A percentile compares a stretch with the other conserved stretches of the same genome.
Evolutionary conservation across 2,888 invertebrate genomes (phyloP).

Genomic region (Norana najaformis): DNA sequence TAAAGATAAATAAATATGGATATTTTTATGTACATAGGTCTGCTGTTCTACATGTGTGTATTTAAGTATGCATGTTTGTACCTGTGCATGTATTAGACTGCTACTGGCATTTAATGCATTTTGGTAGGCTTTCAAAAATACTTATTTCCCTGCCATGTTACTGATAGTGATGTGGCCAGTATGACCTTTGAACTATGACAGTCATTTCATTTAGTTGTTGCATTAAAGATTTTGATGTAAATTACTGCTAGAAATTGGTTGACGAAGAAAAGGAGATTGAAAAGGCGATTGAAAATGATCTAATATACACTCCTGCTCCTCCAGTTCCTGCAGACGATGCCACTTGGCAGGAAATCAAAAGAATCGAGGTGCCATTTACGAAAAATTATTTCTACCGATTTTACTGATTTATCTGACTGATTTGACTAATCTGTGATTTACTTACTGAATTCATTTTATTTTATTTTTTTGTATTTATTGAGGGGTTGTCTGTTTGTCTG

Average conservation of each 20-base stretch:
- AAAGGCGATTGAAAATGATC: conserved; percentile 45
- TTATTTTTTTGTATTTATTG: no score
- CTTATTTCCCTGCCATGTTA: no score
- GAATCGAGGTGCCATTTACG: conserved; percentile 50
- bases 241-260: background rate
- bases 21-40: no score
- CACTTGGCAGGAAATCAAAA: conserved; percentile 59
- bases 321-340: conserved; percentile 52
- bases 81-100: no score
- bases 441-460: background rate
- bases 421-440: background rate
- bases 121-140: no score
- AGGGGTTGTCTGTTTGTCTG: no score
- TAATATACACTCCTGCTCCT: conserved; percentile 57
- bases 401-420: background rate
- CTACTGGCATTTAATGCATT: no score
- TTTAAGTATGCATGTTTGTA: no score
- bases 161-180: no score
- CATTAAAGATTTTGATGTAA: background rate
- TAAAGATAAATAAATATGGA: no score
- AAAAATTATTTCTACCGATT: background rate
- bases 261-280: conserved; percentile 43
- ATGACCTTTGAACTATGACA: no score
- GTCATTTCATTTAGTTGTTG: background rate
- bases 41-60: no score